Evolutionary conservation across 1,140 invertebrate species (phyloP), one percentile per base, ranked within the genome.

Genomic region (Drosophila arawakana): DNA sequence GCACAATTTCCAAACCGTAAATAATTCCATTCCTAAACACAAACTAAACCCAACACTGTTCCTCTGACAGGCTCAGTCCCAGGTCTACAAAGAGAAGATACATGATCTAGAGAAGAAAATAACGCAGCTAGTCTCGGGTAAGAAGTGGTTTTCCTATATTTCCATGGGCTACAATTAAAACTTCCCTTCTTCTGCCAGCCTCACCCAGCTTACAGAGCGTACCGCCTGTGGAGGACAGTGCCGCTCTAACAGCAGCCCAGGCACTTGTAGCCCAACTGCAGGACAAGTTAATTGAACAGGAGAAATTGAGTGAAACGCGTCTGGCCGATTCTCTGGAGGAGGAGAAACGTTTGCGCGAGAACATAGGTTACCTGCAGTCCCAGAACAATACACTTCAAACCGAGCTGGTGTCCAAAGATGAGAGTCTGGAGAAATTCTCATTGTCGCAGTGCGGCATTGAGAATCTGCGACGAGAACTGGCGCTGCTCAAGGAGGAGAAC

Each of bases 281-380:
- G 69, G 71, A 91, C 6, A 91, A 92, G 55, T 35, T 94, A 5
- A 81, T 72, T 11, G 65, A 34, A 11, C 76, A 84, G 59, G 61
- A 73, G 60, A 65, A 74, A 46, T 58, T 73, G 5, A 46, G 35
- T 1, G 76, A 79, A 15, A 58, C 73, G 13, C 92, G 93, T 39
- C 67, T 86, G 8, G 92, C 92, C 1, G 93, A 93, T 35, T 90
- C 68, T 7, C 55, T 70, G 30, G 89, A 91, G 41, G 89, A 88
- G 55, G 77, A 92, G 72, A 62, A 82, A 35, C 73, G 80, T 0
- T 57, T 92, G 21, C 68, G 76, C 4, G 89, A 94, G 8, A 94
- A 94, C 43, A 92, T 94, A 0, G 92, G 93, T 1, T 93, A 93
- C n/a, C 79, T 93, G 11, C 91, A 94, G 61, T 72, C 73, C 0